Conservation (phyloP, 2,797 vertebrate genomes). For the Bucorvus abyssinicus region DNA sequence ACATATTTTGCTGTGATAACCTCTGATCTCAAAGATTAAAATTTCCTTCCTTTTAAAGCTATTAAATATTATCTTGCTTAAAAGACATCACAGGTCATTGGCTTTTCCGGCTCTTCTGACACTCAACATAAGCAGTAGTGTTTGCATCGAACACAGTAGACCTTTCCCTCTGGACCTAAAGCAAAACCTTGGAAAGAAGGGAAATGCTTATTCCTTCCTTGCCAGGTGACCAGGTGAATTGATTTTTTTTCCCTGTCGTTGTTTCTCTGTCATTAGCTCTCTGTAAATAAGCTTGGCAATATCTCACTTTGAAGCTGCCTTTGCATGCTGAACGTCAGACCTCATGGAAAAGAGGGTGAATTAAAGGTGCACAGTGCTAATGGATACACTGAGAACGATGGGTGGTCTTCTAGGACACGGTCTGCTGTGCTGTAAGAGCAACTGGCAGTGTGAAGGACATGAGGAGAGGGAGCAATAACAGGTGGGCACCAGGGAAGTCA, state of each 20-base stretch:
- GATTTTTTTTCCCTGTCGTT: background rate
- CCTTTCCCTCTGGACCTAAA: background rate
- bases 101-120: background rate
- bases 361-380: background rate
- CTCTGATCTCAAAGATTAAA: background rate
- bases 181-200: background rate
- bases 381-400: background rate
- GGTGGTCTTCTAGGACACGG: background rate
- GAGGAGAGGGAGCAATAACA: background rate
- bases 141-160: background rate
- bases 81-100: background rate
- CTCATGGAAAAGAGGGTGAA: background rate
- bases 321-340: background rate
- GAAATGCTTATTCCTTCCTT: background rate
- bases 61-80: background rate
- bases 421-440: background rate
- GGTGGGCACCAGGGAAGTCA: background rate
- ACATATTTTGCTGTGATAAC: background rate
- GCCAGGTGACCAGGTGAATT: background rate
- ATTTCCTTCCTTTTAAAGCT: background rate
- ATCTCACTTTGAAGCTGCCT: background rate
- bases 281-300: slow-evolving; percentile 5
- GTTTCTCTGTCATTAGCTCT: slow-evolving; percentile 29
- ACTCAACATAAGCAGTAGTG: background rate
- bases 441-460: background rate